Conservation (phyloP, 2,888 invertebrate species). For the Odontocolon sp. region DNA sequence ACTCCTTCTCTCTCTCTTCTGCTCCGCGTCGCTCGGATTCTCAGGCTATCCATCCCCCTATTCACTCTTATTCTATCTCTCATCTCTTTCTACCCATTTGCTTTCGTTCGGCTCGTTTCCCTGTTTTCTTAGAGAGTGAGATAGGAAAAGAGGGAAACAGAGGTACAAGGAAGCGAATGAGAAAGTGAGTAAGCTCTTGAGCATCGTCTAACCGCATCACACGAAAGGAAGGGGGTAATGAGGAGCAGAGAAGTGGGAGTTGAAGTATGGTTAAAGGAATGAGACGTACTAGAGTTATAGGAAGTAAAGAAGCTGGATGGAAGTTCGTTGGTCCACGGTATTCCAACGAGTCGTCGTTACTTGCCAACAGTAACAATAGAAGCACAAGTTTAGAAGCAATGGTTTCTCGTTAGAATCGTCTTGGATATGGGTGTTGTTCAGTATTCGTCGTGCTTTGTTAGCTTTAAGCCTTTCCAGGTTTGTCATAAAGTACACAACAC, state of each 20-base stretch:
- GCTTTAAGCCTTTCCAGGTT: too few species aligned
- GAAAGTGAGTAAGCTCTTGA: background rate
- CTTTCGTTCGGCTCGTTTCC: constrained; percentile 35
- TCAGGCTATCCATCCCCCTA: background rate
- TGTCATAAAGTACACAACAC: too few species aligned
- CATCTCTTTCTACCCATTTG: constrained; percentile 52
- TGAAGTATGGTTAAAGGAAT: too few species aligned
- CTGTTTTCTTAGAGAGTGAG: constrained; percentile 59
- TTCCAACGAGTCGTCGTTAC: too few species aligned
- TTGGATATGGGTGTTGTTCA: background rate
- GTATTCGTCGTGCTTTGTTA: background rate
- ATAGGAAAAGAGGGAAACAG: background rate
- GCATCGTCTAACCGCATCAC: background rate
- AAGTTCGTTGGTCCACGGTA: too few species aligned
- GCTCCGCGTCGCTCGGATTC: constrained; percentile 33
- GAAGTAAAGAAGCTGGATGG: too few species aligned
- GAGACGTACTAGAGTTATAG: too few species aligned
- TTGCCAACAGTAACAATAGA: background rate
- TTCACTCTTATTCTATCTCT: background rate
- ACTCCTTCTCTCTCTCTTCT: background rate
- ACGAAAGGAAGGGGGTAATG: background rate
- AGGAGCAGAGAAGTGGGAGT: too few species aligned
- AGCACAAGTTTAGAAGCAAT: background rate
- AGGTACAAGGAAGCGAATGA: background rate
- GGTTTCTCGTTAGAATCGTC: background rate